phyloP scores from a whole-genome alignment of 2,888 invertebrate species.

The Meteorus cinctellus region DNA sequence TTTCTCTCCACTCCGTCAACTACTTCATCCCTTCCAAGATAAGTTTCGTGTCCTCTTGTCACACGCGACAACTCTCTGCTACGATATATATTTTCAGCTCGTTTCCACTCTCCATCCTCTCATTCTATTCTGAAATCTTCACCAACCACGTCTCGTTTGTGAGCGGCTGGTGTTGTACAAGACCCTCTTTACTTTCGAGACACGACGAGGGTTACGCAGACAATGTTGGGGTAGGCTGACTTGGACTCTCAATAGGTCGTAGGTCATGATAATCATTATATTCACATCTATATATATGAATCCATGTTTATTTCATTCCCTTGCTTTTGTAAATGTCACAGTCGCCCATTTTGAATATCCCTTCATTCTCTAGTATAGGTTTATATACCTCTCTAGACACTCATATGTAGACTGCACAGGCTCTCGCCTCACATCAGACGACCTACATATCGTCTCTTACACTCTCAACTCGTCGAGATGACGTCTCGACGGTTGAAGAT shows the following conservation, averaged over 20 bases:
- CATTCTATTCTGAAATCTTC: constrained; percentile 31
- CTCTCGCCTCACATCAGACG: constrained; percentile 30
- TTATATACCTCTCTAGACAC: background rate
- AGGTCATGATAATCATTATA: constrained; percentile 42
- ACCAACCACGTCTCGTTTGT: constrained; percentile 15
- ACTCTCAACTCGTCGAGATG: constrained; percentile 19
- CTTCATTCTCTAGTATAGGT: background rate
- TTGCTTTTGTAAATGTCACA: background rate
- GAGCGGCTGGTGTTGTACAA: constrained; percentile 2
- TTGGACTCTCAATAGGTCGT: constrained; percentile 39
- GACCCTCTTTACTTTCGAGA: constrained; percentile 24
- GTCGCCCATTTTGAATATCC: background rate
- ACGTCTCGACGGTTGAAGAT: constrained; percentile 23
- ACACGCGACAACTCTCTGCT: constrained; percentile 8
- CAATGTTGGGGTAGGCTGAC: constrained; percentile 25
- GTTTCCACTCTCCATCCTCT: constrained; percentile 48
- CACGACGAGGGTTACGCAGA: constrained; percentile 28
- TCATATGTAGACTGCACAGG: constrained; percentile 8
- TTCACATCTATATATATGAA: background rate
- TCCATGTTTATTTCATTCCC: background rate
- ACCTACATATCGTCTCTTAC: constrained; percentile 40
- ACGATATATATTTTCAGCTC: constrained; percentile 53
- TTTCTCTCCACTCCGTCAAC: background rate
- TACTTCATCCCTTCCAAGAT: constrained; percentile 36
- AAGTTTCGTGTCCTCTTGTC: constrained; percentile 26